phyloP scores from a whole-genome alignment of 2,797 vertebrate genomes.

The Chaenodraco wilsoni region DNA sequence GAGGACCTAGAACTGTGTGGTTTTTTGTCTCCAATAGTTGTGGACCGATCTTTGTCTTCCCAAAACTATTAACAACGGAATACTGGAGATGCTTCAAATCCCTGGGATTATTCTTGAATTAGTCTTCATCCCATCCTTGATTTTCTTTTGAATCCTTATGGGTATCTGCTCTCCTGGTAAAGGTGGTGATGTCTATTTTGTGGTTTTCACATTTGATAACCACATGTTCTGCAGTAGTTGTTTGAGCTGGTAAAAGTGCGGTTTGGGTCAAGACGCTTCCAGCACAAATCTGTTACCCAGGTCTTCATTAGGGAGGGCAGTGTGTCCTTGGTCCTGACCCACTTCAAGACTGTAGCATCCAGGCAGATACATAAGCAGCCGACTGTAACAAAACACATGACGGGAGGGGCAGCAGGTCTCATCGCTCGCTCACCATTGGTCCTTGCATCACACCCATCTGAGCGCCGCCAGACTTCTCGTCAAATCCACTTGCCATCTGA shows the following conservation, averaged over 20 bases:
- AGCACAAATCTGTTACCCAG: constrained; percentile 2
- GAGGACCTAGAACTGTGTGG: constrained; percentile 14
- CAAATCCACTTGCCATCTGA: constrained; percentile 94
- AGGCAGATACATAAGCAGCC: neutral
- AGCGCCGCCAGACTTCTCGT: constrained; percentile 92
- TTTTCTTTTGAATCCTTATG: constrained; percentile 37
- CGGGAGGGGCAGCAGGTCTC: constrained; percentile 26
- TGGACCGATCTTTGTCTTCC: neutral
- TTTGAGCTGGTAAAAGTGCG: neutral
- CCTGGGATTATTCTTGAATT: neutral
- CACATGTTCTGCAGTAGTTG: neutral
- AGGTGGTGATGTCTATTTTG: constrained; percentile 19
- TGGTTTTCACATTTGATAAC: constrained; percentile 16
- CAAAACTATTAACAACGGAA: neutral
- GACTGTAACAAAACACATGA: constrained; percentile 13
- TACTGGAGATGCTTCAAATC: neutral
- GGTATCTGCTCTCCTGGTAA: constrained; percentile 11
- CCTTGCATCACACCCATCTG: constrained; percentile 96
- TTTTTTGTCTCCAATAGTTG: constrained; percentile 28
- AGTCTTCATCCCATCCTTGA: constrained; percentile 12
- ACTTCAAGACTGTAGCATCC: constrained; percentile 1
- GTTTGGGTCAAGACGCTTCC: neutral
- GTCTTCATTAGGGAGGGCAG: neutral
- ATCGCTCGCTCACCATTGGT: constrained; percentile 83
- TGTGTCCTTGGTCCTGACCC: neutral